Base-by-base conservation (phyloP, 1,140 invertebrate species). In the Drosophila pectinifera region DNA sequence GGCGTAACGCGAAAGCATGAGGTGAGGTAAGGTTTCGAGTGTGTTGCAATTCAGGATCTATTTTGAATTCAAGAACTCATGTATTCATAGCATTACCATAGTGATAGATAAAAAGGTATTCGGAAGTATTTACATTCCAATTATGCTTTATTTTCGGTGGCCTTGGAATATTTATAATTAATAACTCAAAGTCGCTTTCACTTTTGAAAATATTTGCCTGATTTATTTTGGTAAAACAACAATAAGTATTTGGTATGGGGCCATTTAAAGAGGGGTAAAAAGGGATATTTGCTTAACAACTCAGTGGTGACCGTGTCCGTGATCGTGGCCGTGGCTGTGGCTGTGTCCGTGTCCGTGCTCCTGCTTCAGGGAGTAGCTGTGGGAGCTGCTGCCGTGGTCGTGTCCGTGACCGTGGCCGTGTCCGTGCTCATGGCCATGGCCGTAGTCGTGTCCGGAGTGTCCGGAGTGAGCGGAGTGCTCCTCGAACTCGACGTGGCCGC, bases 191-290 rank as follows among this genome's bases (percentile, higher is more conserved):
- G 18, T 22, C 0, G 0, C 7, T 4, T 85, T 84, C 64, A 46
- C 56, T 68, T 80, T 85, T 55, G 58, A 83, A 84, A 84, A 73
- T 58, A 14, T 46, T 88, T 86, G 83, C 82, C 49, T 36, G 51
- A 36, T 89, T 89, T 83, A 89, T 78, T 89, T 42, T 58, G 51
- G 59, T 75, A 59, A 70, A 78, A 78, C 59, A 78, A 78, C 76
- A 85, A 78, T 64, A 13, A 57, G 51, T 83, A 76, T 86, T 73
- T 86, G 77, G 39, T 76, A 49, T 43, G 55, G 20, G 42, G 45
- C 46, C 56, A 78, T 28, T 31, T 41, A 22, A 42, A 41, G 46
- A 73, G 64, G 18, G 31, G 69, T 54, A 45, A 77, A 61, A 59
- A 81, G 45, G 14, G 18, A 14, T 11, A 18, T 7, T 8, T 31